These are phyloP conservation scores for Didymodactylos carnosus DNA, from an alignment of 2,888 invertebrate species.

Conservation along the genomic window DNA sequence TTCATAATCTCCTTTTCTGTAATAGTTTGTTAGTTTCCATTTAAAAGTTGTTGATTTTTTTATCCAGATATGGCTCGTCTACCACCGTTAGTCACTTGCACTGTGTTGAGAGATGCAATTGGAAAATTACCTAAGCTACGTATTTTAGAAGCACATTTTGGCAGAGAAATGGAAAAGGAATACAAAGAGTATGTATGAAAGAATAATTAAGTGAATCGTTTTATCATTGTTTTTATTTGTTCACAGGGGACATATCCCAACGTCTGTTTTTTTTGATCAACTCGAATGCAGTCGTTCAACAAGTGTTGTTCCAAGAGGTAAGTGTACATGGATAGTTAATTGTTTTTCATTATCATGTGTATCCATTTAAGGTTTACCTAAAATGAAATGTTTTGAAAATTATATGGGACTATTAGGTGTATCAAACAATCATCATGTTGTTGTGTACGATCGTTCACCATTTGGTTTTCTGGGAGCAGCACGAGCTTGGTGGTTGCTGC, in stretches of 20 bases:
- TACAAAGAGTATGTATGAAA: neutral
- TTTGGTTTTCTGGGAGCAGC: constrained; percentile 21
- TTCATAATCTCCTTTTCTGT: too few relatives aligned
- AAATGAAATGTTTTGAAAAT: constrained; percentile 2
- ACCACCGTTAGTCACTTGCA: too few relatives aligned
- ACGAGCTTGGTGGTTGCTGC: constrained; percentile 24
- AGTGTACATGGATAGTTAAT: too few relatives aligned
- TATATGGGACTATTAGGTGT: constrained; percentile 7
- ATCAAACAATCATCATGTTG: constrained; percentile 7
- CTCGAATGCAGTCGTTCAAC: neutral
- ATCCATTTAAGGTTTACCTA: too few relatives aligned
- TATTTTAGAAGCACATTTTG: neutral
- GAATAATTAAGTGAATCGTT: too few relatives aligned
- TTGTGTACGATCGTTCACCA: constrained; percentile 11
- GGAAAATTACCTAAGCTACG: too few relatives aligned
- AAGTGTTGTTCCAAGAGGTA: constrained; percentile 1
- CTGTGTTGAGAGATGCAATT: too few relatives aligned
- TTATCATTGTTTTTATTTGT: neutral
- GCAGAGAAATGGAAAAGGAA: neutral
- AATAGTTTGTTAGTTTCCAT: too few relatives aligned
- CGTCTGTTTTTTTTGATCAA: constrained; percentile 2
- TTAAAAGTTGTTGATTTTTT: too few relatives aligned
- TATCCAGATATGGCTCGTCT: too few relatives aligned
- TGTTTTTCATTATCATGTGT: too few relatives aligned
- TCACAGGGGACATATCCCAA: constrained; percentile 10